phyloP scores from a whole-genome alignment of 1,140 invertebrate genomes.

The Ganaspis sp. region DNA sequence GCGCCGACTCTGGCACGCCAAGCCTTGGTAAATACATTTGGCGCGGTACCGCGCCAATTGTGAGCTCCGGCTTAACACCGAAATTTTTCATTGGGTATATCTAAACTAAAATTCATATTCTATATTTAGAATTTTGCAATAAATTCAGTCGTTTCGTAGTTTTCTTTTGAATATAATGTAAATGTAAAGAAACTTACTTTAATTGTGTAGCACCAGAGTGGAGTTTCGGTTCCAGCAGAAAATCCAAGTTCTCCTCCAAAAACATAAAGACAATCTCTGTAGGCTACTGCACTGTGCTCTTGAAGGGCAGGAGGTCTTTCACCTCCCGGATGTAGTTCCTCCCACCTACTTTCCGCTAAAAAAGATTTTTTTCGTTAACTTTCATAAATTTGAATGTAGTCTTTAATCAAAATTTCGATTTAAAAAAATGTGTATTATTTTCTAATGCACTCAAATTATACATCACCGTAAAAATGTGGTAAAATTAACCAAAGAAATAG shows the following conservation, averaged over 20 bases:
- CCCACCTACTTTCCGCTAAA: slow-evolving; percentile 83
- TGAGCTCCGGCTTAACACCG: too few species aligned
- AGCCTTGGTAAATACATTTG: too few species aligned
- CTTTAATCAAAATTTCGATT: too few species aligned
- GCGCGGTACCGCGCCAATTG: too few species aligned
- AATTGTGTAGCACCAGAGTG: slow-evolving; percentile 91
- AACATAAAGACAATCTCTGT: slow-evolving; percentile 86
- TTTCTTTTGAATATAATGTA: background rate
- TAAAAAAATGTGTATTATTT: too few species aligned
- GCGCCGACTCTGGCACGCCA: too few species aligned
- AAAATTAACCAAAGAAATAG: too few species aligned
- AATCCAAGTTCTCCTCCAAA: slow-evolving; percentile 93
- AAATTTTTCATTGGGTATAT: too few species aligned
- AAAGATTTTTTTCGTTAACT: slow-evolving; percentile 30
- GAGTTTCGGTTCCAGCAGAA: slow-evolving; percentile 86
- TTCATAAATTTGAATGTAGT: background rate
- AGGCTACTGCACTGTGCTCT: slow-evolving; percentile 89
- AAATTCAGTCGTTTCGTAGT: background rate
- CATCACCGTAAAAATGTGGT: too few species aligned
- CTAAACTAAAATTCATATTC: too few species aligned
- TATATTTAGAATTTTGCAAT: background rate
- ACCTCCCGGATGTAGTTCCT: slow-evolving; percentile 82
- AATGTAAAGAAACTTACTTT: slow-evolving; percentile 76
- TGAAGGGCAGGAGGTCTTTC: slow-evolving; percentile 87
- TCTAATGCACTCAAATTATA: too few species aligned